Evolutionary conservation across 2,113 vertebrate species (phyloP), one percentile per base, ranked within the genome.

Genomic region (Amphiprion ocellaris): DNA sequence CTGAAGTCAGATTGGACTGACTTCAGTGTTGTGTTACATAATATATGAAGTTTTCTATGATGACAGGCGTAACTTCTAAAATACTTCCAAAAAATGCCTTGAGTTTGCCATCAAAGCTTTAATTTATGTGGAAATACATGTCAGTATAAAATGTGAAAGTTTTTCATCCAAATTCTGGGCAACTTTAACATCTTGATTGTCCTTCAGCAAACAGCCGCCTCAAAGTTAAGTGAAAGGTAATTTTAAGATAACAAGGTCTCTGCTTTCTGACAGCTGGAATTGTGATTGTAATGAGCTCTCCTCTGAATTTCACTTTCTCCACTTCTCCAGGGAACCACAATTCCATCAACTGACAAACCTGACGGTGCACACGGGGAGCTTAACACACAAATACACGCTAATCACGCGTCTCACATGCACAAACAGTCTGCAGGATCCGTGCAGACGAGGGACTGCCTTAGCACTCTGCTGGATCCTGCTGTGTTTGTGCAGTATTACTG

Each of bases 201-300:
- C 63, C 68, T 77, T 78, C 67, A 52, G 53, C 52, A 73, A 78
- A 81, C 56, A 53, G 14, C 17, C 44, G 21, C 9, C 61, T 79
- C 68, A 74, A 78, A 81, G 65, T 82, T 66, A 81, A 87, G 16
- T 67, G 59, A 69, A 77, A 69, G 58, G 74, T 72, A 63, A 88
- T 84, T 70, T 75, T 66, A 61, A 80, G 58, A 85, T 74, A 85
- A 84, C 67, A 72, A 79, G 80, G 70, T 78, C 81, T 80, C 44
- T 33, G 69, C 44, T 74, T 14, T 63, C 59, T 71, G 56, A 82
- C 75, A 85, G 85, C 55, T 68, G 63, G 59, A 84, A 76, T 68
- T 61, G 80, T 84, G 81, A 79, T 66, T 83, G 66, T 83, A 86
- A 90, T 82, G 68, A 86, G 54, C 71, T 77, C 46, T 61, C 69